A percentile compares a stretch with the other conserved stretches of the same genome.
phyloP scores from a whole-genome alignment of 2,888 invertebrate genomes.

The Cybosia mesomella region DNA sequence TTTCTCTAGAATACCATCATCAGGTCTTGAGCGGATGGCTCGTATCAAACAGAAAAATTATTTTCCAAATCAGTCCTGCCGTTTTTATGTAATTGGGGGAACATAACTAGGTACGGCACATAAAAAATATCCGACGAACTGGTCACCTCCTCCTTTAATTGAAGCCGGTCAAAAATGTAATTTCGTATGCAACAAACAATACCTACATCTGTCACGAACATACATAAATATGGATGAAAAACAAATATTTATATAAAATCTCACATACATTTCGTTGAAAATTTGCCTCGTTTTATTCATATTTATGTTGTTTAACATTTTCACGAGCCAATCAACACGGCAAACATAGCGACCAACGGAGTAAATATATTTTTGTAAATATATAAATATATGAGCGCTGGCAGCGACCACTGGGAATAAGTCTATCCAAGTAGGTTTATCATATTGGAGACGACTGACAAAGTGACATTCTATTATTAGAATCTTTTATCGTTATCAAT shows the following conservation, averaged over 20 bases:
- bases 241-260: background rate
- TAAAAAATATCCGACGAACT: too few species aligned
- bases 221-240: background rate
- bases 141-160: too few species aligned
- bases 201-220: background rate
- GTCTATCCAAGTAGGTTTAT: too few species aligned
- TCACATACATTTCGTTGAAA: conserved; percentile 1
- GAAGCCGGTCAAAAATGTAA: background rate
- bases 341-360: conserved; percentile 41
- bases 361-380: conserved; percentile 31
- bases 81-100: too few species aligned
- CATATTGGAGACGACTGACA: too few species aligned
- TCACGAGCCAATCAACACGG: conserved; percentile 58
- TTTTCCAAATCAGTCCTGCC: too few species aligned
- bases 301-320: conserved; percentile 27
- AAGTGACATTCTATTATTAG: too few species aligned
- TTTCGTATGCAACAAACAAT: background rate
- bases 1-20: too few species aligned
- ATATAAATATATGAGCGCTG: background rate
- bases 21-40: too few species aligned
- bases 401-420: conserved; percentile 1
- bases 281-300: conserved; percentile 5
- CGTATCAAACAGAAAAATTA: too few species aligned
- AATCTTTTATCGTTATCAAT: too few species aligned
- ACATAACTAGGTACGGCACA: too few species aligned